These are phyloP conservation scores for Dorcus hopei DNA, from an alignment of 2,888 invertebrate species.

Conservation along the genomic window DNA sequence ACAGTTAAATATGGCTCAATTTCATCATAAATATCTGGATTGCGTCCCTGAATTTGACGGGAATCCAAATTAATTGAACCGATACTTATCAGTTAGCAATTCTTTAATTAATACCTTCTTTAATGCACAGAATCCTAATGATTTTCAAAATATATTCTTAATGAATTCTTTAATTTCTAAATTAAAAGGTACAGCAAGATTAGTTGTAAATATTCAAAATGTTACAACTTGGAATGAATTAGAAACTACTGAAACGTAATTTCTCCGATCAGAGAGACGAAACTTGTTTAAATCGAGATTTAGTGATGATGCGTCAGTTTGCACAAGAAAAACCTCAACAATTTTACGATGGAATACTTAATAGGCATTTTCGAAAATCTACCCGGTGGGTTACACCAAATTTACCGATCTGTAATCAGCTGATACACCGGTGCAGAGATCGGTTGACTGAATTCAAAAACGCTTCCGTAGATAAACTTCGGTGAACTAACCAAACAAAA, in stretches of 20 bases:
- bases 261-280: slow-evolving; percentile 23
- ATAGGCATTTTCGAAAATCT: slow-evolving; percentile 18
- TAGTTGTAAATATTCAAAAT: background rate
- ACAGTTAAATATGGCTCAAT: background rate
- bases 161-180: background rate
- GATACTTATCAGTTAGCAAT: background rate
- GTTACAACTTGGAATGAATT: background rate
- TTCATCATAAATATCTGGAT: background rate
- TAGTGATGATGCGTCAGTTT: too few species aligned
- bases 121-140: background rate
- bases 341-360: slow-evolving; percentile 16
- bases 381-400: too few species aligned
- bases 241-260: background rate
- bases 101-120: background rate
- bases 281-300: slow-evolving; percentile 20
- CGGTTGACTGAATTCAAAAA: too few species aligned
- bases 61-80: background rate
- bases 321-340: slow-evolving; percentile 20
- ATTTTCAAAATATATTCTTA: background rate
- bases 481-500: too few species aligned
- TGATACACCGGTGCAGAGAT: too few species aligned
- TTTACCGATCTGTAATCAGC: too few species aligned
- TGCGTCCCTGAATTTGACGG: background rate
- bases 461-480: too few species aligned
- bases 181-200: background rate